phyloP scores from a whole-genome alignment of 2,888 invertebrate species.

The Caradrina kadenii region DNA sequence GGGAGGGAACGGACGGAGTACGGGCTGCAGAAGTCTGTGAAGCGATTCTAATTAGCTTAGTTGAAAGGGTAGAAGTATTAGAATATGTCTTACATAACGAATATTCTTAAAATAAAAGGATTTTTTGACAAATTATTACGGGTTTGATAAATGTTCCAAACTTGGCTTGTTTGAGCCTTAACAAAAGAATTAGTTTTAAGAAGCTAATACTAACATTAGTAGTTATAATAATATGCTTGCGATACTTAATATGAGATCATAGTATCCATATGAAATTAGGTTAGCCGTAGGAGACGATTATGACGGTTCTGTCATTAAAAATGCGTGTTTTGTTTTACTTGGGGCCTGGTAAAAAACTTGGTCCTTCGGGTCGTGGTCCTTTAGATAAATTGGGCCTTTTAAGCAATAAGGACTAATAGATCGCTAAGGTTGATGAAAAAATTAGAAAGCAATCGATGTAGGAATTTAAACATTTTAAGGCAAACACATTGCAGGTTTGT shows the following conservation, averaged over 20 bases:
- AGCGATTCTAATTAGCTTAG: constrained; percentile 13
- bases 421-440: not conserved
- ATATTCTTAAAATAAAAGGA: constrained; percentile 27
- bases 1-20: constrained; percentile 20
- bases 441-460: constrained; percentile 17
- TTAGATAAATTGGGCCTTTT: not conserved
- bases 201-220: constrained; percentile 61
- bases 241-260: constrained; percentile 38
- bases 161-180: constrained; percentile 59
- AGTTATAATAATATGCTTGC: constrained; percentile 50
- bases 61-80: constrained; percentile 22
- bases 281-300: constrained; percentile 29
- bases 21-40: not conserved
- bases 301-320: constrained; percentile 18
- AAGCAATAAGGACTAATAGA: not conserved
- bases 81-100: constrained; percentile 6
- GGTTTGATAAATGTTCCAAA: constrained; percentile 64
- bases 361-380: constrained; percentile 3
- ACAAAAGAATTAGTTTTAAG: constrained; percentile 60
- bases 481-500: constrained; percentile 1
- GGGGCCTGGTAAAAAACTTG: constrained; percentile 1
- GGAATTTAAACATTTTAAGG: constrained; percentile 5
- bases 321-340: constrained; percentile 8
- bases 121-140: constrained; percentile 62
- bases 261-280: constrained; percentile 45